A percentile compares a stretch with the other conserved stretches of the same genome.
phyloP scores from a whole-genome alignment of 2,888 invertebrate species.

The Ochropleura leucogaster region DNA sequence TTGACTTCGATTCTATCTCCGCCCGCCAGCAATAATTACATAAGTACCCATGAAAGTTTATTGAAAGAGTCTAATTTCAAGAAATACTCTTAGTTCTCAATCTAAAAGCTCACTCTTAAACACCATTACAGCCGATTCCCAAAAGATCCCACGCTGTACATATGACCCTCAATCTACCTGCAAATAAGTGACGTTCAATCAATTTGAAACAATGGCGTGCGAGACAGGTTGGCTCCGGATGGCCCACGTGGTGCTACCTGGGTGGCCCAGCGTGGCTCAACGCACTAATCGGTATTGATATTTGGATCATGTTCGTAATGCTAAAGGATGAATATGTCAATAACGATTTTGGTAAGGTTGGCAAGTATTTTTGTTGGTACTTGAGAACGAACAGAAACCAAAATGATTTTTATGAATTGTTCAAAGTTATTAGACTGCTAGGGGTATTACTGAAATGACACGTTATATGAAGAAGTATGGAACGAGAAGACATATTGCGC shows the following conservation, averaged over 20 bases:
- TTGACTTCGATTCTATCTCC: background rate
- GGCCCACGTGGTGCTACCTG: conserved; percentile 71
- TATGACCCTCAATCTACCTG: conserved; percentile 49
- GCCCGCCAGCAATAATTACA: background rate
- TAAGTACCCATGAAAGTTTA: background rate
- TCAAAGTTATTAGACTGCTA: background rate
- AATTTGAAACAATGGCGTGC: conserved; percentile 59
- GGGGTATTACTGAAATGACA: background rate
- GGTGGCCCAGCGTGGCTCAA: conserved; percentile 72
- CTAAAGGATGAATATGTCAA: conserved; percentile 62
- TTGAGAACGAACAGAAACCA: background rate
- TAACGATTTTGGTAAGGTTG: conserved; percentile 41
- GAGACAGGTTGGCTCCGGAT: conserved; percentile 64
- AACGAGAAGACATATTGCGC: background rate
- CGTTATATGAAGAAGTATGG: background rate
- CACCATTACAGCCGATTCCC: too few relatives aligned
- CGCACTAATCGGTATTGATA: conserved; percentile 68
- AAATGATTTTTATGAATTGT: background rate
- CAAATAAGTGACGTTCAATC: conserved; percentile 59
- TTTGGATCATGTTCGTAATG: conserved; percentile 63
- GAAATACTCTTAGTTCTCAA: background rate
- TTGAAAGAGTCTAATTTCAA: background rate
- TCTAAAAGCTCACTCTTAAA: background rate
- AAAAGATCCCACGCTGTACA: conserved; percentile 13
- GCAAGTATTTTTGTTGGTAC: background rate